Base-by-base conservation (phyloP, 2,888 invertebrate genomes). In the Tenthredo distinguenda region DNA sequence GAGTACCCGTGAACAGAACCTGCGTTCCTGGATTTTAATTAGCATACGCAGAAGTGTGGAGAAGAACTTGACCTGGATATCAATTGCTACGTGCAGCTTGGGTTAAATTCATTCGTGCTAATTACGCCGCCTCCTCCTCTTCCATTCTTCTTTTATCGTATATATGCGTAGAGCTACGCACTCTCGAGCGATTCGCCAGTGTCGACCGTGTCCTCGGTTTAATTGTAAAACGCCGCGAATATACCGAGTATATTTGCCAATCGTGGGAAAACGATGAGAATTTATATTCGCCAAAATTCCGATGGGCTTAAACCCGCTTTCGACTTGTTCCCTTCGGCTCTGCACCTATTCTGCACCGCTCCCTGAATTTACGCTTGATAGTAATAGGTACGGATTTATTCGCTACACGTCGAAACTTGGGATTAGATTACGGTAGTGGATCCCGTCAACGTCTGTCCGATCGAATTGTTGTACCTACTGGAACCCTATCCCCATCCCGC, bases 391-490 rank as follows among this genome's bases (percentile, higher is more conserved):
- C 72, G 40, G 77, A 77, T 77, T 77, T 77, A 77, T 77, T 77
- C 77, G 77, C 77, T 55, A 77, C 77, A 55, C 77, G 77, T 77
- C 77, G 77, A 77, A 77, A 77, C 47, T 50, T 55, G 50, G 55
- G 55, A 77, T 50, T 77, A 77, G 55, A 77, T 77, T 55, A 50
- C 77, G 77, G 47, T 18, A 34, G 31, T 50, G 55, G 77, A 50
- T 77, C 76, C 76, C 76, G 47, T 76, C 76, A 76, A 76, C 76
- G 77, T 77, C 50, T 55, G 55, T 50, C 50, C 50, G 50, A 77
- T 50, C 55, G 77, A 55, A 47, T 77, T 50, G 50, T 55, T 47
- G 18, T 62, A 62, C 21, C 26, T 77, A 50, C 34, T 10, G 26
- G 12, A 74, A 43, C 43, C 37, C 37, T 71, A 71, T 71, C 37